Base-by-base conservation (phyloP, 2,888 invertebrate species). In the Tiliacea aurago region DNA sequence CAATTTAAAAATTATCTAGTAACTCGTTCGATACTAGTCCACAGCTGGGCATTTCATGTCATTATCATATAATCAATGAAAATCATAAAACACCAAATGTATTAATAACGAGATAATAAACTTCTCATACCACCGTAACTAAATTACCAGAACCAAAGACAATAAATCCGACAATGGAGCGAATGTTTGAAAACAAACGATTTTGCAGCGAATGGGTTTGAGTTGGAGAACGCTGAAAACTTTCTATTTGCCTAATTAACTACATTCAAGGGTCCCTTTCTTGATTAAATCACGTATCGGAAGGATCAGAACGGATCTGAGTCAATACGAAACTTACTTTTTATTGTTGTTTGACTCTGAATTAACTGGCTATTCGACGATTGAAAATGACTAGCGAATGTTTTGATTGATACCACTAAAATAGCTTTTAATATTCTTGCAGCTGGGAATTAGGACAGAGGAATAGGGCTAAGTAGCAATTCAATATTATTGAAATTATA, bases 161-260 rank as follows among this genome's bases (percentile, higher is more conserved):
- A 71, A 79, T 78, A 70, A 79, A 84, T 79, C 69, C 70, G 45
- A 73, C 66, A 81, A 87, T 88, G 79, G 81, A 84, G 68, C 7
- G 78, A 86, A 87, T 86, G 89, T 91, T 90, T 87, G 86, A 82
- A 89, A 90, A 90, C 91, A 91, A 91, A 93, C 89, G 90, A 91
- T 90, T 91, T 90, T 87, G 80, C 81, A 86, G 84, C 78, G 78
- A 86, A 83, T 86, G 86, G 86, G 84, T 83, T 84, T 70, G 69
- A 78, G 84, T 78, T 79, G 83, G 83, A 80, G 85, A 86, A 87
- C 87, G 89, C 84, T 86, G 82, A 89, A 85, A 94, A 94, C 91
- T 93, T 93, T 91, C 88, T 94, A 91, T 94, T 95, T 93, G 91
- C 92, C 92, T 94, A 95, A 95, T 95, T 95, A 95, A 95, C 93